Evolutionary conservation across 2,888 invertebrate genomes (phyloP).

Genomic region (Aethes cnicana): DNA sequence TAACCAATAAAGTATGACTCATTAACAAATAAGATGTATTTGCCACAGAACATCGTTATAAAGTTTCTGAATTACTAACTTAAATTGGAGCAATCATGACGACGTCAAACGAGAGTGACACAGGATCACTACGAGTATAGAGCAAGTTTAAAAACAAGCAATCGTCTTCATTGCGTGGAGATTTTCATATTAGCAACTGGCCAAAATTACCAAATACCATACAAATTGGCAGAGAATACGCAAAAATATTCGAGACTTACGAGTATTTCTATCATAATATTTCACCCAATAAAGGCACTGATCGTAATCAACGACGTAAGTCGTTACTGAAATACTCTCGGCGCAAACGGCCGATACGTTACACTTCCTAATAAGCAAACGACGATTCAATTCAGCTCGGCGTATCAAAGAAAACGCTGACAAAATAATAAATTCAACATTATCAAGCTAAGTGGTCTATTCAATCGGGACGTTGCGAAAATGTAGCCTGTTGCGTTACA

Average conservation of each 20-base stretch:
- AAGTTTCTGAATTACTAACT: not conserved
- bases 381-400: conserved; percentile 30
- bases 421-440: conserved; percentile 52
- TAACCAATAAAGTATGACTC: not conserved
- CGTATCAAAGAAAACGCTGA: conserved; percentile 43
- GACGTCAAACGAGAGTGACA: conserved; percentile 1
- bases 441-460: conserved; percentile 55
- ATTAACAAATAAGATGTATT: not conserved
- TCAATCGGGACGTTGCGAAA: conserved; percentile 73
- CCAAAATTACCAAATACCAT: too few relatives aligned
- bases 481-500: conserved; percentile 65
- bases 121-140: too few relatives aligned
- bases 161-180: too few relatives aligned
- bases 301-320: conserved; percentile 14
- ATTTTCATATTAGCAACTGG: too few relatives aligned
- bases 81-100: conserved; percentile 4
- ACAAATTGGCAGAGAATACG: too few relatives aligned
- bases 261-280: not conserved
- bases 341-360: conserved; percentile 10
- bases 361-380: conserved; percentile 25
- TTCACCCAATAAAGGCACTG: not conserved
- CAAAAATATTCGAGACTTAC: too few relatives aligned
- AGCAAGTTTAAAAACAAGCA: too few relatives aligned
- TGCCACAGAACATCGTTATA: not conserved
- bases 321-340: conserved; percentile 6